Percentiles rank a stretch among this genome's conserved stretches.
These are phyloP conservation scores for Gavia stellata DNA, from an alignment of 2,113 vertebrate genomes.

Conservation along the genomic window DNA sequence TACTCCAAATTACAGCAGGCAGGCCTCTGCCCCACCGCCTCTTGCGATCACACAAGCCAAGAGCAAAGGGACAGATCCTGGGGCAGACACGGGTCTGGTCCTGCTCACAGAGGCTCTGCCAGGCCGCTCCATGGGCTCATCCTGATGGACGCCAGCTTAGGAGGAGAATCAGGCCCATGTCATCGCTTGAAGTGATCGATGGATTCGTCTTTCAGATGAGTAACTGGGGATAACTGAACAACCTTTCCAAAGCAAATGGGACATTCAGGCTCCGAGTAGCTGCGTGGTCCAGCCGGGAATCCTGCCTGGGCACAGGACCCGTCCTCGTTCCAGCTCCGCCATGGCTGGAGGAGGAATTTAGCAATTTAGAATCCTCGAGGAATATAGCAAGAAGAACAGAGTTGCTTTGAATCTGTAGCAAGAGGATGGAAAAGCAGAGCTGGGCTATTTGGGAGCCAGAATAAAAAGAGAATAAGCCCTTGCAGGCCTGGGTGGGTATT, in stretches of 20 bases:
- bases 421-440: background rate
- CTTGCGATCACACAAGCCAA: background rate
- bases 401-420: background rate
- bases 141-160: fast-evolving
- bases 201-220: background rate
- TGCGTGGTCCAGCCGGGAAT: background rate
- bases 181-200: background rate
- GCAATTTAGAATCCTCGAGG: background rate
- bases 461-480: background rate
- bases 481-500: background rate
- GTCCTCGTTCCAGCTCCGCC: background rate
- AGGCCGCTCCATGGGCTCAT: fast-evolving
- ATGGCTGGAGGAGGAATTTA: no score
- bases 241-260: background rate
- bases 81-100: background rate
- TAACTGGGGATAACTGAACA: background rate
- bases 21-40: background rate
- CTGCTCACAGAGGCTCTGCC: background rate
- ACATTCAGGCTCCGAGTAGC: background rate
- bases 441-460: background rate
- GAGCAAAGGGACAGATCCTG: no score
- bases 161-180: background rate
- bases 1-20: background rate
- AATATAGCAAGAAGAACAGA: background rate
- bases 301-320: background rate